Evolutionary conservation across 2,888 invertebrate genomes (phyloP).

Genomic region (Pomacea canaliculata): DNA sequence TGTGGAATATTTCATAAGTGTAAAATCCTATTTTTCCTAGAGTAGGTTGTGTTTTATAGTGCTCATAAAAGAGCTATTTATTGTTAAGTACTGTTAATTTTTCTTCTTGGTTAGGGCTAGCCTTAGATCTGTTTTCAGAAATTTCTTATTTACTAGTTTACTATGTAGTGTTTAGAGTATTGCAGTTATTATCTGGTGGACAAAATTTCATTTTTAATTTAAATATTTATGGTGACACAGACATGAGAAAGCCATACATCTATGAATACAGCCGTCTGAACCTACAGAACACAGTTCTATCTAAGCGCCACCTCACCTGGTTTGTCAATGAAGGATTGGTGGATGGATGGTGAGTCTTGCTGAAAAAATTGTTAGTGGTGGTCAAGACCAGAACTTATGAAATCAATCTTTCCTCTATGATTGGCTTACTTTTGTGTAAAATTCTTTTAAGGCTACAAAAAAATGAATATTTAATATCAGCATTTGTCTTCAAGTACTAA

Average conservation of each 20-base stretch:
- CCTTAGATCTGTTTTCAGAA: neutral
- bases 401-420: neutral
- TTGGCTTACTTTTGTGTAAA: neutral
- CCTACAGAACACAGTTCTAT: constrained; percentile 97
- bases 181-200: no score
- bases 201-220: no score
- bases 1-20: no score
- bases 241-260: constrained; percentile 86
- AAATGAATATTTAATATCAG: no score
- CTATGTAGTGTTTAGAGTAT: no score
- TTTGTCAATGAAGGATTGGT: constrained; percentile 94
- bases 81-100: neutral
- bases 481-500: no score
- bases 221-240: constrained; percentile 34
- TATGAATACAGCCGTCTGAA: constrained; percentile 97
- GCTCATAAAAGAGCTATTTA: no score
- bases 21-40: no score
- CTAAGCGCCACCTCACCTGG: constrained; percentile 98
- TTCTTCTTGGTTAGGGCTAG: neutral
- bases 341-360: constrained; percentile 86
- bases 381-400: neutral
- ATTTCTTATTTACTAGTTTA: no score
- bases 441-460: no score
- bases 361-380: neutral
- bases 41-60: no score